Evolutionary conservation across 2,797 vertebrate genomes (phyloP), one percentile per base, ranked within the genome.

Genomic region (Macrochelys suwanniensis): DNA sequence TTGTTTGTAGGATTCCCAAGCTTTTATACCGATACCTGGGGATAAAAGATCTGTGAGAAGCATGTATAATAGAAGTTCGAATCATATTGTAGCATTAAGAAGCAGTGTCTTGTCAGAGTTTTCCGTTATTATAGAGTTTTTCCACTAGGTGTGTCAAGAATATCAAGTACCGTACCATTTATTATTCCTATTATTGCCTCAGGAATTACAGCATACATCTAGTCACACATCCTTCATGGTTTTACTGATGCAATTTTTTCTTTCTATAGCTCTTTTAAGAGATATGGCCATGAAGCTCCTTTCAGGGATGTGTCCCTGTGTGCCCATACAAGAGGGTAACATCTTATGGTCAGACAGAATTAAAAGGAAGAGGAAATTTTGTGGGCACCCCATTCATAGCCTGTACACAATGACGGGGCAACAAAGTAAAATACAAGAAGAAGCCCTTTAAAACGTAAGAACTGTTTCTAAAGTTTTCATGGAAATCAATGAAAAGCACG

Each of bases 21-120:
- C 91, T 97, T 96, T 96, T 56, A 81, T 90, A 47, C 37, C 65
- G 92, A 90, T 9, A 95, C 92, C 92, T 93, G 71, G 89, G 88
- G 92, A 91, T 93, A 85, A 93, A 71, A 88, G 84, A 49, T 9
- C 79, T 31, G 81, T 56, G 91, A 90, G 93, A 82, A 95, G 87
- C 1, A 84, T 89, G 84, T 84, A 13, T 89, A 95, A 95, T 1
- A 77, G 92, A 95, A 92, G 87, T 12, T 88, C 82, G 78, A 95
- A 42, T n/a, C 86, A 1, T 33, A 59, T 85, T 85, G 77, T 71
- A 94, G 85, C 5, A n/a, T 80, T 86, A 80, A 90, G 9, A 31
- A 90, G 88, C 90, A 89, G 6, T 85, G 77, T 31, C 5, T 1
- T 33, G 56, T 11, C 74, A 80, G 89, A 87, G 82, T 95, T 96